Percentiles rank a stretch among this genome's conserved stretches.
phyloP scores from a whole-genome alignment of 2,113 vertebrate species.

The Oryctolagus cuniculus region DNA sequence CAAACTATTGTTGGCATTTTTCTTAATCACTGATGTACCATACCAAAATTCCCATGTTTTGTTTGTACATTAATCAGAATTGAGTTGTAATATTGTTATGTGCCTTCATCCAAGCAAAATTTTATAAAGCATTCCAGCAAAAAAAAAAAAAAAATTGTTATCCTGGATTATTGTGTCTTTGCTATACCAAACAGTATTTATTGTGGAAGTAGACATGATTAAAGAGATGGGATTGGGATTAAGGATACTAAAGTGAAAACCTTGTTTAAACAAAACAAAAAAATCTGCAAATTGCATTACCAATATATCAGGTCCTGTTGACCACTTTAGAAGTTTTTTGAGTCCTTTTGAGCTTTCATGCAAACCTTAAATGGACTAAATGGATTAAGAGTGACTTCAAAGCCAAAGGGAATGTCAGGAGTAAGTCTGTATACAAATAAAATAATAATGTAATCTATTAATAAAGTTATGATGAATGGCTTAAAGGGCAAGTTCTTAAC shows the following conservation, averaged over 20 bases:
- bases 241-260: constrained; percentile 67
- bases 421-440: constrained; percentile 73
- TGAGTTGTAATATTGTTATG: constrained; percentile 78
- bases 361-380: constrained; percentile 70
- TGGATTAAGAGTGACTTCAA: constrained; percentile 63
- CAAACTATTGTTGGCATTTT: constrained; percentile 82
- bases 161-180: constrained; percentile 78
- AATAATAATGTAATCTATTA: constrained; percentile 68
- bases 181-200: constrained; percentile 69
- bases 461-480: constrained; percentile 63
- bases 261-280: constrained; percentile 29
- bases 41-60: constrained; percentile 85
- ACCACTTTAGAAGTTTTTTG: constrained; percentile 82
- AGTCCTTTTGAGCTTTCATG: constrained; percentile 82
- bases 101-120: constrained; percentile 76
- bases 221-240: constrained; percentile 46
- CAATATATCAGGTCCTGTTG: constrained; percentile 73
- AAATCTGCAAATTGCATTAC: constrained; percentile 60
- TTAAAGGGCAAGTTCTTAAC: constrained; percentile 64
- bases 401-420: constrained; percentile 72
- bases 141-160: constrained; percentile 69
- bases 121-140: constrained; percentile 69
- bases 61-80: constrained; percentile 87
- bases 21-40: constrained; percentile 83
- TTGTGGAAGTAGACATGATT: constrained; percentile 74